Evolutionary conservation across 2,888 invertebrate species (phyloP).

Genomic region (Agonopterix arenella): DNA sequence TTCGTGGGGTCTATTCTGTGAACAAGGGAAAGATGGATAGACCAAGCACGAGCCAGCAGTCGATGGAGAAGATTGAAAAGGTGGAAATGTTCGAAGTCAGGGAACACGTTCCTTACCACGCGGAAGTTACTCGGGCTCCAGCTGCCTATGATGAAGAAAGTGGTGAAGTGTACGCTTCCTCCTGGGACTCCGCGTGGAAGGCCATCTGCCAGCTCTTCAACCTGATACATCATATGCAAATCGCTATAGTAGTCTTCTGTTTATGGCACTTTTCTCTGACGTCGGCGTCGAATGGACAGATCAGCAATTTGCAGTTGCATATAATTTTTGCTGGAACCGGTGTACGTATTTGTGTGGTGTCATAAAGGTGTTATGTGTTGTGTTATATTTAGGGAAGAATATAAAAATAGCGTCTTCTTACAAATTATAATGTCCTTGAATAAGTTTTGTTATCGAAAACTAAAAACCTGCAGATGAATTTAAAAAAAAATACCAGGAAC

Average conservation of each 20-base stretch:
- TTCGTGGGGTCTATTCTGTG: constrained; percentile 35
- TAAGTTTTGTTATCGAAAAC: no score
- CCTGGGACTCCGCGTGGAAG: constrained; percentile 61
- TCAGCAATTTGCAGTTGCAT: constrained; percentile 63
- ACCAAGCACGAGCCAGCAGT: constrained; percentile 61
- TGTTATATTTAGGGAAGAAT: not conserved
- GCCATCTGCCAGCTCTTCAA: constrained; percentile 64
- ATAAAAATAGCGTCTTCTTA: not conserved
- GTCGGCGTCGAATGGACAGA: constrained; percentile 49
- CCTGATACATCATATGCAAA: constrained; percentile 62
- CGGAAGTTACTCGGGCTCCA: constrained; percentile 59
- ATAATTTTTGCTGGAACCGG: constrained; percentile 69
- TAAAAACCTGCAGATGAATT: no score
- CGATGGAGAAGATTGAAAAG: constrained; percentile 55
- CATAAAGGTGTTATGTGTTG: not conserved
- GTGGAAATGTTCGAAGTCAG: constrained; percentile 66
- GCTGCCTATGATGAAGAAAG: constrained; percentile 61
- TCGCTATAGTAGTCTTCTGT: constrained; percentile 63
- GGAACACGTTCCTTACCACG: constrained; percentile 67
- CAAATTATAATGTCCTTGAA: no score
- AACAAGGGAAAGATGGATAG: constrained; percentile 49
- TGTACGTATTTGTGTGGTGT: constrained; percentile 42
- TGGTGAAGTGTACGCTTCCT: constrained; percentile 37
- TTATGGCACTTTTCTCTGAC: constrained; percentile 64
- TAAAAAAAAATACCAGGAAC: no score